Percentiles rank a stretch among this genome's conserved stretches.
Evolutionary conservation across 2,797 vertebrate species (phyloP).

Genomic region (Enteromius unitaeniatus): DNA sequence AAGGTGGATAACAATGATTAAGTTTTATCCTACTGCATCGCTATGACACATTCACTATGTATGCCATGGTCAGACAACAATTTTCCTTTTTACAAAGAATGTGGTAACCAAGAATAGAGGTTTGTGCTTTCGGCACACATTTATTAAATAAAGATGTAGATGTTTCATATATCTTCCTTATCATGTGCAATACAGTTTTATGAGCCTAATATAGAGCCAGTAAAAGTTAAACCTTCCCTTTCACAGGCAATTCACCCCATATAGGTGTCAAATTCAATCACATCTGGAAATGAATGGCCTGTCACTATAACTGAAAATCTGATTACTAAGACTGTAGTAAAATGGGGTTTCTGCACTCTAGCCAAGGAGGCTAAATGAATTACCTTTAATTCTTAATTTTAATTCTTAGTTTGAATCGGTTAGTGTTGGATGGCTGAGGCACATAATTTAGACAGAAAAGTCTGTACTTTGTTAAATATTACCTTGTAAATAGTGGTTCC

Average conservation of each 20-base stretch:
- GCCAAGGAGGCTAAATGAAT: slow-evolving; percentile 45
- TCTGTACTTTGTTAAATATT: neutral
- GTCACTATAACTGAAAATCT: slow-evolving; percentile 57
- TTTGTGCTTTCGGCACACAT: slow-evolving; percentile 16
- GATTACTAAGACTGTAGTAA: slow-evolving; percentile 52
- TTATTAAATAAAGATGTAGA: slow-evolving; percentile 19
- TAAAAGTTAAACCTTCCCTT: slow-evolving; percentile 36
- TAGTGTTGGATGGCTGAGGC: neutral
- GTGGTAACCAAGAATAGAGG: neutral
- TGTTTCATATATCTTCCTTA: slow-evolving; percentile 22
- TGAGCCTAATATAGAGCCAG: slow-evolving; percentile 20
- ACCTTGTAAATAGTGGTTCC: neutral
- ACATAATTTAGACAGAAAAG: neutral
- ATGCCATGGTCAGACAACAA: neutral
- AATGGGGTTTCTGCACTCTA: slow-evolving; percentile 30
- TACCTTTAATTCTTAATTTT: slow-evolving; percentile 37
- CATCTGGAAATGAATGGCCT: slow-evolving; percentile 46
- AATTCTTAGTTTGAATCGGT: slow-evolving; percentile 41
- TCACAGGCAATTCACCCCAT: slow-evolving; percentile 38
- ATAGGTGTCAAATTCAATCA: slow-evolving; percentile 49
- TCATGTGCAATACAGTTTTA: slow-evolving; percentile 10
- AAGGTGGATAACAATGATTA: neutral
- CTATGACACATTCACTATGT: neutral
- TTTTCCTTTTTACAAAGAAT: neutral
- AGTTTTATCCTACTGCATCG: neutral